A percentile compares a stretch with the other conserved stretches of the same genome.
Evolutionary conservation across 1,140 invertebrate genomes (phyloP).

Genomic region (Drosophila pallidifrons): DNA sequence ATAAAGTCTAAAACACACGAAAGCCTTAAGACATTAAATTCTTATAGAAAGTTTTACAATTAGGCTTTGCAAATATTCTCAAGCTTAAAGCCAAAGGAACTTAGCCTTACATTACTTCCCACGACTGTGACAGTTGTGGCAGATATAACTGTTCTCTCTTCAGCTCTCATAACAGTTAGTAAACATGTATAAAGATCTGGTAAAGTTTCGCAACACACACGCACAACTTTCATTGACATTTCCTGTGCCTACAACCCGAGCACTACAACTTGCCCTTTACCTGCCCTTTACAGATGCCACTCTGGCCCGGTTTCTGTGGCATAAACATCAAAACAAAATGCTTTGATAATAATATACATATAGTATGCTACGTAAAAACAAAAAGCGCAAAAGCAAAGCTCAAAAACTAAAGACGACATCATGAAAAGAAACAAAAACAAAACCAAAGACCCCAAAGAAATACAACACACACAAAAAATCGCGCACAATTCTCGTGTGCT

Average conservation of each 20-base stretch:
- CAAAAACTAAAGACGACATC: constrained; percentile 33
- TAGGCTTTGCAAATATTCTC: no score
- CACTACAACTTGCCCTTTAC: constrained; percentile 13
- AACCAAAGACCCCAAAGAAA: constrained; percentile 16
- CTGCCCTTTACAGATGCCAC: constrained; percentile 18
- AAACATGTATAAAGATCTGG: not conserved
- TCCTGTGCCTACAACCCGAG: constrained; percentile 37
- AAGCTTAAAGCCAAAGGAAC: no score
- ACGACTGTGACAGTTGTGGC: not conserved
- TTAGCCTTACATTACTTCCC: not conserved
- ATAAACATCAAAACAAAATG: constrained; percentile 48
- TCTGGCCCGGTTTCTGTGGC: constrained; percentile 1
- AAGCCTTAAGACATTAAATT: no score
- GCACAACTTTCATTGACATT: constrained; percentile 45
- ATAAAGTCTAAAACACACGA: not conserved
- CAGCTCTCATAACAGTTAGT: constrained; percentile 4
- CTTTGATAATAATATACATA: constrained; percentile 32
- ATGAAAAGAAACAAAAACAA: constrained; percentile 27
- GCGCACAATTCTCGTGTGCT: constrained; percentile 53
- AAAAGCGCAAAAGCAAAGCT: constrained; percentile 26
- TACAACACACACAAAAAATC: constrained; percentile 22
- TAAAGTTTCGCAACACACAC: not conserved
- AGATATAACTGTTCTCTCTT: not conserved
- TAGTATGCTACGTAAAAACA: constrained; percentile 10
- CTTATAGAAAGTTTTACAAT: no score